Conservation (phyloP, 2,888 invertebrate species). For the Drosophila nr. perissopoda region DNA sequence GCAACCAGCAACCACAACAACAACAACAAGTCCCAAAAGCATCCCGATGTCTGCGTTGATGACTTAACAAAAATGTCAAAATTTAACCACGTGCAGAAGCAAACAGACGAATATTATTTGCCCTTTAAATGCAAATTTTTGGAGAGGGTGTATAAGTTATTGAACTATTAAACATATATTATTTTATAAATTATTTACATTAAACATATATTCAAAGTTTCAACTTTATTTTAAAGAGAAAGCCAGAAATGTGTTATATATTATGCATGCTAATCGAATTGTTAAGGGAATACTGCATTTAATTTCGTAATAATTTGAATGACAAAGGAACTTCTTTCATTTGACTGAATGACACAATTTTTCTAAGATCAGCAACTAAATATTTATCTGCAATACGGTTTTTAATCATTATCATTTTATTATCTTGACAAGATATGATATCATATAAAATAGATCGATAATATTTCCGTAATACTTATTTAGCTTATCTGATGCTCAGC, state of each 20-base stretch:
- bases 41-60: conserved; percentile 73
- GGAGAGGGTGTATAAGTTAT: not conserved
- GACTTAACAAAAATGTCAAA: conserved; percentile 81
- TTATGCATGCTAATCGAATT: not conserved
- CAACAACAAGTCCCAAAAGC: conserved; percentile 38
- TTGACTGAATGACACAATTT: not conserved
- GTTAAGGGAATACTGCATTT: not conserved
- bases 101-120: conserved; percentile 33
- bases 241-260: not conserved
- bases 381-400: not conserved
- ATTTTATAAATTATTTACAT: not conserved
- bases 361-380: not conserved
- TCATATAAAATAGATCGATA: not conserved
- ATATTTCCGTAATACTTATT: not conserved
- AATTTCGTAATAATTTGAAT: not conserved
- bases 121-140: conserved; percentile 27
- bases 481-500: not conserved
- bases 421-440: not conserved
- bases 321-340: not conserved
- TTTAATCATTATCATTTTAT: not conserved
- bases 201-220: not conserved
- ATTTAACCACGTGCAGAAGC: conserved; percentile 21
- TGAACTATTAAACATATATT: not conserved
- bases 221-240: not conserved
- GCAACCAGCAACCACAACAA: conserved; percentile 41